Conservation (phyloP, 2,113 vertebrate genomes). For the Gila orcuttii region DNA sequence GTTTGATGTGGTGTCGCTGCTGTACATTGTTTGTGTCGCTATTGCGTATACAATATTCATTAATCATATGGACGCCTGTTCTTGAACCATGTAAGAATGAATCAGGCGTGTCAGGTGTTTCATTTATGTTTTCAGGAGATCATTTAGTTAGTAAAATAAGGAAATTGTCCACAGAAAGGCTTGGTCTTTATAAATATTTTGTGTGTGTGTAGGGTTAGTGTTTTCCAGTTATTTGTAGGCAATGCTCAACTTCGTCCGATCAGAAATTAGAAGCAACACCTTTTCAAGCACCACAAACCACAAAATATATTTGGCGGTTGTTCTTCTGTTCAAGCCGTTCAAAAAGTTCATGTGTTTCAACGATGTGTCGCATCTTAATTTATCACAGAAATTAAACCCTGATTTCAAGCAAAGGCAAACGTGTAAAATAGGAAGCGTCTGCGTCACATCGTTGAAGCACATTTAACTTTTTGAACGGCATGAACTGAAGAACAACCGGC, state of each 20-base stretch:
- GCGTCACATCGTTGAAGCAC: not conserved
- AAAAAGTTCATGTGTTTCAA: not conserved
- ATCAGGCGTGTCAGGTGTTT: not conserved
- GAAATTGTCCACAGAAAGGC: not conserved
- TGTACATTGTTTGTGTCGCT: not conserved
- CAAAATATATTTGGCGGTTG: not conserved
- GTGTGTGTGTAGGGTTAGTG: too few species aligned
- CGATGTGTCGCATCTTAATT: not conserved
- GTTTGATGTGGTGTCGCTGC: slow-evolving; percentile 27
- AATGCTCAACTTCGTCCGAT: slow-evolving; percentile 1
- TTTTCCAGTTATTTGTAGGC: slow-evolving; percentile 11
- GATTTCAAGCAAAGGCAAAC: not conserved
- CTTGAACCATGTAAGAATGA: not conserved
- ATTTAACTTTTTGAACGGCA: not conserved
- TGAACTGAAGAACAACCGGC: not conserved
- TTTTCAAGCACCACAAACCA: not conserved
- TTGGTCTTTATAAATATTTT: not conserved
- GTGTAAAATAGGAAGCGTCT: not conserved
- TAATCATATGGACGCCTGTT: not conserved
- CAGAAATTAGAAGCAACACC: too few species aligned
- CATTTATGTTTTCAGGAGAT: not conserved
- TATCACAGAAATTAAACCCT: not conserved
- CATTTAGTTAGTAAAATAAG: not conserved
- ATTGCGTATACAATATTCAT: not conserved
- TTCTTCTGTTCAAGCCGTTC: not conserved